phyloP scores from a whole-genome alignment of 2,888 invertebrate genomes.

The Andrena bicolor region DNA sequence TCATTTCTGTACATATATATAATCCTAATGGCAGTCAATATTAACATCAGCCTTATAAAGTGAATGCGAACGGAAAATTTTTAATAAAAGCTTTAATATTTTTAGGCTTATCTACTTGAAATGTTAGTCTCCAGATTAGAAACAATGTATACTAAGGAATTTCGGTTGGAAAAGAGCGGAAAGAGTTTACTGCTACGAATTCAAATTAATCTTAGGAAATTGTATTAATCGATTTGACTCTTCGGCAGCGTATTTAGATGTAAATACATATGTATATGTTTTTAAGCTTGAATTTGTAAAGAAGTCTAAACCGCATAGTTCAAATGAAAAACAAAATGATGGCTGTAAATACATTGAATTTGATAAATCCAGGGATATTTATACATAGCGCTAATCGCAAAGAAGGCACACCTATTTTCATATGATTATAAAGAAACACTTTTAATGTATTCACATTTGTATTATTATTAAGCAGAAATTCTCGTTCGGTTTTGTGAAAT shows the following conservation, averaged over 20 bases:
- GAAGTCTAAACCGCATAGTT: constrained; percentile 41
- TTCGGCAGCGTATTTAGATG: constrained; percentile 32
- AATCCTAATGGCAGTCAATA: constrained; percentile 55
- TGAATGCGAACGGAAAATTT: constrained; percentile 31
- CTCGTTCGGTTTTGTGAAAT: constrained; percentile 30
- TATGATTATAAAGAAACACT: constrained; percentile 52
- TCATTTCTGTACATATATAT: constrained; percentile 25
- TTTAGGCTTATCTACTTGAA: constrained; percentile 31
- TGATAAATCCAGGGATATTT: constrained; percentile 57
- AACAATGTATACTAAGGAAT: constrained; percentile 37
- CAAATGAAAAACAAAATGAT: constrained; percentile 40
- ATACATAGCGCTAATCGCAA: constrained; percentile 47
- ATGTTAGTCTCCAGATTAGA: constrained; percentile 38
- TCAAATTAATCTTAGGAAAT: constrained; percentile 41
- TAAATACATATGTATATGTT: constrained; percentile 36
- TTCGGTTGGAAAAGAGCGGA: constrained; percentile 22
- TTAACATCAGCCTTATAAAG: constrained; percentile 52
- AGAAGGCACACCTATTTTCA: constrained; percentile 62
- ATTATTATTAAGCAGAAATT: constrained; percentile 23
- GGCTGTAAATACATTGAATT: constrained; percentile 62
- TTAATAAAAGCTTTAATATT: constrained; percentile 49
- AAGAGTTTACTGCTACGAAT: constrained; percentile 37
- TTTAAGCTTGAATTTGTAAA: constrained; percentile 49
- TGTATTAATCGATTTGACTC: constrained; percentile 29
- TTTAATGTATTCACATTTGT: constrained; percentile 39